phyloP scores from a whole-genome alignment of 2,888 invertebrate species.

The Lottia gigantea region DNA sequence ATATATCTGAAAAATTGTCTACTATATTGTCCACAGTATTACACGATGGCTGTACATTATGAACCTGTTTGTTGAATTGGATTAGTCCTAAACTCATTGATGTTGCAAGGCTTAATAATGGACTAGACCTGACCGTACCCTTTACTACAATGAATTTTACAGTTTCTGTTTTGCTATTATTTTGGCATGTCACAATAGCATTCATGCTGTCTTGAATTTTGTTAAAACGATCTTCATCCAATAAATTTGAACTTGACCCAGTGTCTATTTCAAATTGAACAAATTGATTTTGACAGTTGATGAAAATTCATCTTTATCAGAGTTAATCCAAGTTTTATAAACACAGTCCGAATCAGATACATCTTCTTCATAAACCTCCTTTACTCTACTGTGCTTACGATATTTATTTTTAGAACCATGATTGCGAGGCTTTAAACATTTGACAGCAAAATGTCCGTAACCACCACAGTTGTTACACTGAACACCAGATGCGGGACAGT shows the following conservation, averaged over 20 bases:
- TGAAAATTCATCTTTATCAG: neutral
- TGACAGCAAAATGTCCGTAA: conserved; percentile 1
- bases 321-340: neutral
- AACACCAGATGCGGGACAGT: neutral
- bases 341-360: neutral
- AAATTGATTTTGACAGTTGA: neutral
- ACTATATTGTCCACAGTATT: neutral
- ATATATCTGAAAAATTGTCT: neutral
- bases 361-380: neutral
- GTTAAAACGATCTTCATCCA: neutral
- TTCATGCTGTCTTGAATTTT: neutral
- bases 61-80: neutral
- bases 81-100: neutral
- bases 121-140: neutral
- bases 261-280: neutral
- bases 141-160: neutral
- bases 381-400: neutral
- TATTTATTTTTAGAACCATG: neutral
- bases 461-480: conserved; percentile 1
- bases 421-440: neutral
- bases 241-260: neutral
- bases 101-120: neutral
- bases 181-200: neutral
- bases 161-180: neutral
- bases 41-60: neutral